Evolutionary conservation across 2,888 invertebrate genomes (phyloP), one percentile per base, ranked within the genome.

Genomic region (Lepidocyrtoides sp.): DNA sequence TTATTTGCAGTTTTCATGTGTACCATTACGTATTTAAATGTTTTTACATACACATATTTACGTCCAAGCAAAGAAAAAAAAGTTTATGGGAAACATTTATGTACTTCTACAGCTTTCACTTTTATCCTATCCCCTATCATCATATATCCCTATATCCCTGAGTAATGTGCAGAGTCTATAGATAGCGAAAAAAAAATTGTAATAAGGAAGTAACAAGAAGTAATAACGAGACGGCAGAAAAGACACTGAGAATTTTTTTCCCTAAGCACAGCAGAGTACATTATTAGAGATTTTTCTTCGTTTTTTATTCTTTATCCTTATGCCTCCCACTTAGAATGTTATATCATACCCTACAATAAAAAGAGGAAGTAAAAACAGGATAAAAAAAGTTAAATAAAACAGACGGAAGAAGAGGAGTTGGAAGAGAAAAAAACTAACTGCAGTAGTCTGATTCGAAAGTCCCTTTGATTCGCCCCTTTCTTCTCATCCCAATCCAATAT

Each of bases 191-290:
- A 32, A 63, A 79, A 77, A 77, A 36, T 17, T 82, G 60, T 82
- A 82, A 82, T 82, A 82, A 82, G 60, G 82, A 82, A 82, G 63
- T 82, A 79, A 82, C 60, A 82, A 82, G 60, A 26, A 82, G 82
- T 82, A 82, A 82, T 82, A 82, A 60, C 82, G 79, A 79, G 79
- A 79, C 54, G 79, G 54, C 32, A 14, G 79, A 79, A 77, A 77
- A 75, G 75, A 75, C 75, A 75, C 72, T 26, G 72, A 10, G 23
- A 60, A 60, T 60, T 51, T 77, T 77, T 29, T 77, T 29, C 29
- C 57, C 36, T 17, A 14, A 8, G 36, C 29, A 20, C 44, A 23
- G n/a, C 48, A 29, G 29, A 54, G 79, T 79, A 51, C 57, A 79
- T 79, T 79, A 79, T 32, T 32, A 77, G 8, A 54, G 51, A 51